Evolutionary conservation across 2,113 vertebrate species (phyloP).

Genomic region (Actenoides lindsayi): DNA sequence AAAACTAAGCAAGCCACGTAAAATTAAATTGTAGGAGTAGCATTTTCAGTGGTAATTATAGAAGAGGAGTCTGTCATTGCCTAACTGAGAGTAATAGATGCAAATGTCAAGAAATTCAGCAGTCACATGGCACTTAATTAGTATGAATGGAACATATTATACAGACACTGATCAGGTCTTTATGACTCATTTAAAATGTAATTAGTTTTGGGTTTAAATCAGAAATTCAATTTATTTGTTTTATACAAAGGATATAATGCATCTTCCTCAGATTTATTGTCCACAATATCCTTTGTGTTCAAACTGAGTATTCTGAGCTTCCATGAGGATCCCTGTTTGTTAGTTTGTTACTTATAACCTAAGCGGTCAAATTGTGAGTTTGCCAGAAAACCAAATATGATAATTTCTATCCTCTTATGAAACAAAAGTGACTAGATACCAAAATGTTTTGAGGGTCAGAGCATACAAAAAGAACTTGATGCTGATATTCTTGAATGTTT

Average conservation of each 20-base stretch:
- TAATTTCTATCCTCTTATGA: neutral
- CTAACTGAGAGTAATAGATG: slow-evolving; percentile 5
- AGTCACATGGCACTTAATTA: slow-evolving; percentile 29
- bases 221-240: neutral
- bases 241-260: neutral
- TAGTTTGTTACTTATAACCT: neutral
- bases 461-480: neutral
- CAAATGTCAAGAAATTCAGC: slow-evolving; percentile 46
- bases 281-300: neutral
- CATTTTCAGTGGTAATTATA: slow-evolving; percentile 3
- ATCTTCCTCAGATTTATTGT: neutral
- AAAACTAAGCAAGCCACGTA: neutral
- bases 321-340: neutral
- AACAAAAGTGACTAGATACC: neutral
- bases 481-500: neutral
- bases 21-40: neutral
- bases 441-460: neutral
- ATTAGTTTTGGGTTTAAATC: slow-evolving; percentile 14
- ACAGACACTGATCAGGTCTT: slow-evolving; percentile 45
- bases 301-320: neutral
- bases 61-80: neutral
- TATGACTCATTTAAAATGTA: slow-evolving; percentile 45
- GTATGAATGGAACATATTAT: slow-evolving; percentile 48
- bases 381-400: neutral
- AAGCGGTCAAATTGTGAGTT: neutral